Evolutionary conservation across 2,797 vertebrate genomes (phyloP).

Genomic region (Podarcis lilfordi): DNA sequence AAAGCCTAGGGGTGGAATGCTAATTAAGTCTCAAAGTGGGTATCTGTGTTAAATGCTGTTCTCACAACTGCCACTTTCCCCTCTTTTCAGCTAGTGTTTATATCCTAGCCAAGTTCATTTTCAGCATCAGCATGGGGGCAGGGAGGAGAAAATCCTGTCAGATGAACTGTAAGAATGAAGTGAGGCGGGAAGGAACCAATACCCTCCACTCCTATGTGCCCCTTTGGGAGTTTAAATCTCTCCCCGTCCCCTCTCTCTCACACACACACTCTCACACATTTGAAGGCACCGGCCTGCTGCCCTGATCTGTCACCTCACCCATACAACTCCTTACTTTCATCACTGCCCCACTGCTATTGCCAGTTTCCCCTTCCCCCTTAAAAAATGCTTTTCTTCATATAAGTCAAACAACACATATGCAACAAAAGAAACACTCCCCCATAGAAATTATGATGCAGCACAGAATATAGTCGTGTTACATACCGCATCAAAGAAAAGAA

Average conservation of each 20-base stretch:
- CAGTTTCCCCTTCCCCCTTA: background rate
- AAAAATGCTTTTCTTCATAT: too few species aligned
- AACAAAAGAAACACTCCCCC: too few species aligned
- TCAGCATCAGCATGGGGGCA: background rate
- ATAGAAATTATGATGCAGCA: too few species aligned
- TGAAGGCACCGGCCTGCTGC: background rate
- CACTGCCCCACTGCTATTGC: background rate
- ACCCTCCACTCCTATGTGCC: background rate
- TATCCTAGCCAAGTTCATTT: background rate
- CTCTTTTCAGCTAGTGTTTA: background rate
- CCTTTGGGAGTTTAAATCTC: background rate
- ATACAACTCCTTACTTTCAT: background rate
- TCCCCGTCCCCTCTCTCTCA: background rate
- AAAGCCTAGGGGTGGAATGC: background rate
- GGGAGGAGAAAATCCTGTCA: background rate
- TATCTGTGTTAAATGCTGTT: background rate
- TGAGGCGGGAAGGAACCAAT: background rate
- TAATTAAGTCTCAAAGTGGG: background rate
- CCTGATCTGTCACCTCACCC: background rate
- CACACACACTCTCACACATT: background rate
- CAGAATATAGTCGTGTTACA: too few species aligned
- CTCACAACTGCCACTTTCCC: background rate
- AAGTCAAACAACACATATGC: too few species aligned
- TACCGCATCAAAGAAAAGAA: too few species aligned
- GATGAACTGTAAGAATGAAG: background rate